Conservation (phyloP, 1,140 invertebrate species). For the Drosophila burlai region DNA sequence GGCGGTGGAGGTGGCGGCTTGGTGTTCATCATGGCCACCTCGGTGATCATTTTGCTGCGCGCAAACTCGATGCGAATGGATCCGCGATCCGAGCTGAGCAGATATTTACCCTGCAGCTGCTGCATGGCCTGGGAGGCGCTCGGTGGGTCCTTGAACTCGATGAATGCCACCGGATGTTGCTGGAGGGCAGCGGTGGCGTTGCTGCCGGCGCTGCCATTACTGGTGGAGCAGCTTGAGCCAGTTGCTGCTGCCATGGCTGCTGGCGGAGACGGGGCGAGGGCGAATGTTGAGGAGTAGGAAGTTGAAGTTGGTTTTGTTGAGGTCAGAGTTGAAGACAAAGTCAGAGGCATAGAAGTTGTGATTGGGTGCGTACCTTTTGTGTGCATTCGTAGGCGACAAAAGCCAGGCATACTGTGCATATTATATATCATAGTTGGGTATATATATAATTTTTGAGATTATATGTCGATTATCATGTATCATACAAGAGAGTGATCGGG, state of each 20-base stretch:
- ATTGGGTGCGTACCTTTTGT: constrained; percentile 91
- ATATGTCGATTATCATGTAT: constrained; percentile 74
- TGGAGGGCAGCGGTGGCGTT: constrained; percentile 32
- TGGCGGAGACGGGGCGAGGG: constrained; percentile 17
- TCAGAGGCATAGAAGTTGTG: constrained; percentile 83
- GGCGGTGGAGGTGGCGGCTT: constrained; percentile 37
- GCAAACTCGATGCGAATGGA: constrained; percentile 99
- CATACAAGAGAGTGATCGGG: constrained; percentile 70
- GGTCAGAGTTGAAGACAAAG: constrained; percentile 78
- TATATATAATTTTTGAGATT: constrained; percentile 50
- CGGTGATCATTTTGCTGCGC: constrained; percentile 95
- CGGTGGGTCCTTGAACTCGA: constrained; percentile 97
- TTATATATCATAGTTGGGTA: constrained; percentile 54
- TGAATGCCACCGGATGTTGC: constrained; percentile 93
- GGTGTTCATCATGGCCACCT: constrained; percentile 55
- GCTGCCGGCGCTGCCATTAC: constrained; percentile 18
- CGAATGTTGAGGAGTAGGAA: constrained; percentile 57
- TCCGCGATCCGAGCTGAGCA: constrained; percentile 97
- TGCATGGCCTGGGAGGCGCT: constrained; percentile 96
- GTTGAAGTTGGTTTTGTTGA: constrained; percentile 71
- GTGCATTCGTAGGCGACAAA: constrained; percentile 98
- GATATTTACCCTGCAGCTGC: constrained; percentile 96
- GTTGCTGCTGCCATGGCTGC: constrained; percentile 47
- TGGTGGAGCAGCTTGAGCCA: constrained; percentile 53
- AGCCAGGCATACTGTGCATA: constrained; percentile 95